phyloP scores from a whole-genome alignment of 2,888 invertebrate species.

The Pseudococcus jackbeardsleyi region DNA sequence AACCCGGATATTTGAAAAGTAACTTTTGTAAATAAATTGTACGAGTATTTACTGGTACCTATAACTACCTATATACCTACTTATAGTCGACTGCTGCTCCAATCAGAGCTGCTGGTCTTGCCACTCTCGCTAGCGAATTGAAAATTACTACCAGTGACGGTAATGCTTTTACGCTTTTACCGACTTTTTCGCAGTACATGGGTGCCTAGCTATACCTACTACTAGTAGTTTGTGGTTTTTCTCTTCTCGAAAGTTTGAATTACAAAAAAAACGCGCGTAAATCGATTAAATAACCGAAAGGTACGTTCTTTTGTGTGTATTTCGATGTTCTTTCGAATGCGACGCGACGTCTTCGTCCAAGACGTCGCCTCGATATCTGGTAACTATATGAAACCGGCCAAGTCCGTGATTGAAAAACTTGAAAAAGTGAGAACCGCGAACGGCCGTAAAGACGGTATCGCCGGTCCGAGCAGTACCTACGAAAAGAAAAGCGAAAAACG shows the following conservation, averaged over 20 bases:
- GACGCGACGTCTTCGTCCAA: neutral
- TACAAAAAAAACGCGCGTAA: neutral
- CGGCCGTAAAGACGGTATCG: neutral
- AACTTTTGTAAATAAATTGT: neutral
- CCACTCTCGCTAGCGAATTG: too few species aligned
- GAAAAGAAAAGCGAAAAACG: neutral
- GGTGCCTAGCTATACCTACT: too few species aligned
- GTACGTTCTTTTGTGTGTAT: neutral
- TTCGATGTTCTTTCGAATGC: neutral
- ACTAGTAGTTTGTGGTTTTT: neutral
- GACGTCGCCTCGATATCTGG: too few species aligned
- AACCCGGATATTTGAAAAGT: conserved; percentile 10
- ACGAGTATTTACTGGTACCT: neutral
- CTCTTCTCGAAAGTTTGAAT: neutral
- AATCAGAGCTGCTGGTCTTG: neutral
- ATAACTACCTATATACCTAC: neutral
- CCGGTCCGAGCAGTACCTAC: neutral
- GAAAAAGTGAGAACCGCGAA: neutral
- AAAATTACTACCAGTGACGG: too few species aligned
- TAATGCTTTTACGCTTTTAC: too few species aligned
- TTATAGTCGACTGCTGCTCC: neutral
- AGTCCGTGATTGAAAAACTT: conserved; percentile 4
- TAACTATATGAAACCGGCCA: neutral
- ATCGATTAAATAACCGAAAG: conserved; percentile 13
- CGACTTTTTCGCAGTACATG: too few species aligned